Conservation (phyloP, 2,113 vertebrate species). For the Empidonax alnorum region DNA sequence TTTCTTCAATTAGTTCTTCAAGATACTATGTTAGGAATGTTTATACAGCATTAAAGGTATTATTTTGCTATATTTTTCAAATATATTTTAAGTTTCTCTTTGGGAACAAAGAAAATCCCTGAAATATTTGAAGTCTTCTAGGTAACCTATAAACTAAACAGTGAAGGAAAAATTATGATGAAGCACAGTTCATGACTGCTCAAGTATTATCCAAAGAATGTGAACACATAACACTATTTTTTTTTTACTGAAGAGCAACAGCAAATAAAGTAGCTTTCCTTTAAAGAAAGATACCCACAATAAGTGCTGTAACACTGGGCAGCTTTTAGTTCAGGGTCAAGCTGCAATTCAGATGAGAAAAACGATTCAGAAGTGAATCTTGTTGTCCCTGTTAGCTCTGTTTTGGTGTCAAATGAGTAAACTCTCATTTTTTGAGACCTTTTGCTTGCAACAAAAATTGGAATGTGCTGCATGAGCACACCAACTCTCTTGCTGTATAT, state of each 20-base stretch:
- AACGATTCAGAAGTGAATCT: background rate
- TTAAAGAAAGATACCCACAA: background rate
- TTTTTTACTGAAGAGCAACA: background rate
- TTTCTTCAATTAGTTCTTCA: background rate
- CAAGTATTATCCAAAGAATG: background rate
- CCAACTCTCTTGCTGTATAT: background rate
- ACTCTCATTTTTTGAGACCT: background rate
- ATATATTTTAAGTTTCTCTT: background rate
- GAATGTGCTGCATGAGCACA: background rate
- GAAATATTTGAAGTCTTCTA: background rate
- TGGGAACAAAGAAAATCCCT: background rate
- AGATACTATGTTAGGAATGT: background rate
- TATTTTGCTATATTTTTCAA: background rate
- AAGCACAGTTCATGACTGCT: background rate
- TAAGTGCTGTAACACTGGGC: background rate
- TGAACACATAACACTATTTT: accelerated
- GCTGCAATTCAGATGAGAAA: background rate
- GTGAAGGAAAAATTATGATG: background rate
- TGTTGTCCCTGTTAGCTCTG: background rate
- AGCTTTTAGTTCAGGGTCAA: background rate
- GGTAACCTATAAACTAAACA: background rate
- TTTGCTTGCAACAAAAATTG: background rate
- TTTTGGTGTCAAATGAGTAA: background rate
- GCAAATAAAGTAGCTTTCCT: background rate
- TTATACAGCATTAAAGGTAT: background rate